Percentiles rank a stretch among this genome's conserved stretches.
phyloP scores from a whole-genome alignment of 2,797 vertebrate genomes.

The Enteromius unitaeniatus region DNA sequence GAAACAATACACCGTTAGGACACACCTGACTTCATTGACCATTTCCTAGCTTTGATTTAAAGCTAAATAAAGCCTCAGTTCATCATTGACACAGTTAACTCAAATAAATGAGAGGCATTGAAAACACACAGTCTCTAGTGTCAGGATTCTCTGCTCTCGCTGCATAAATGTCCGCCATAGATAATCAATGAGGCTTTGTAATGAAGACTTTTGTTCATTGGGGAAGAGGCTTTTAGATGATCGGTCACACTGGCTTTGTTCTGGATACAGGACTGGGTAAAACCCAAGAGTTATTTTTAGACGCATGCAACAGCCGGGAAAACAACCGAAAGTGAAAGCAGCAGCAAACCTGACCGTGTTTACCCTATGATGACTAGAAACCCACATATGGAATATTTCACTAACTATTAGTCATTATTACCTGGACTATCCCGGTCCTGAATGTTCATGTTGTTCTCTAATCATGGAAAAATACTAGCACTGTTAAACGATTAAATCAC shows the following conservation, averaged over 20 bases:
- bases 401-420: background rate
- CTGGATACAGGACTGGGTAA: slow-evolving; percentile 18
- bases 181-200: slow-evolving; percentile 58
- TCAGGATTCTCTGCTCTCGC: slow-evolving; percentile 41
- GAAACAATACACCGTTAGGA: slow-evolving; percentile 35
- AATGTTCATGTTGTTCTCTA: background rate
- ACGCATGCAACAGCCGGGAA: background rate
- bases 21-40: slow-evolving; percentile 44
- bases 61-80: slow-evolving; percentile 40
- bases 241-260: slow-evolving; percentile 46
- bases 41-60: slow-evolving; percentile 45
- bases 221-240: slow-evolving; percentile 37
- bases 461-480: too few relatives aligned
- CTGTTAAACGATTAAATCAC: too few relatives aligned
- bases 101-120: slow-evolving; percentile 52
- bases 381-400: background rate
- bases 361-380: background rate
- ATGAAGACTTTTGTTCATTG: slow-evolving; percentile 54
- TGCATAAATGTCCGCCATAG: slow-evolving; percentile 46
- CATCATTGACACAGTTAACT: slow-evolving; percentile 54
- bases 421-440: background rate
- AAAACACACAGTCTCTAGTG: slow-evolving; percentile 35
- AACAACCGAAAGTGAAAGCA: background rate
- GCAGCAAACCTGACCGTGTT: background rate
- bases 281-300: slow-evolving; percentile 41